Percentiles rank a stretch among this genome's conserved stretches.
Evolutionary conservation across 2,888 invertebrate species (phyloP).

Genomic region (Eristalinus sepulchralis): DNA sequence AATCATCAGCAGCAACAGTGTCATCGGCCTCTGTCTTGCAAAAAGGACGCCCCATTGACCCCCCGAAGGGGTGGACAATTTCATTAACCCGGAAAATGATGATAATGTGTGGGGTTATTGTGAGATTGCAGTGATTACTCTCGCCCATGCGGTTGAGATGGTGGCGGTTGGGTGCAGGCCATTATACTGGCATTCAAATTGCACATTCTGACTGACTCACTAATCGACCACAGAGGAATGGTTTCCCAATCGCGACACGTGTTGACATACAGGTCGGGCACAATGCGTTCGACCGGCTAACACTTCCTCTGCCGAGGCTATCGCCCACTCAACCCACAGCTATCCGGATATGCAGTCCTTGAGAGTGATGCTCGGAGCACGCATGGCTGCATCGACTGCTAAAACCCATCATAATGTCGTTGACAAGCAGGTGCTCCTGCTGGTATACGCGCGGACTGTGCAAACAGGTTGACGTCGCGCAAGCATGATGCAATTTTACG

Average conservation of each 20-base stretch:
- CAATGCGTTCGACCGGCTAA: conserved; percentile 32
- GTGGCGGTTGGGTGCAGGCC: conserved; percentile 25
- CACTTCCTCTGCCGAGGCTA: conserved; percentile 8
- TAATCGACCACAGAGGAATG: conserved; percentile 58
- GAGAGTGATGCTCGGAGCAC: conserved; percentile 2
- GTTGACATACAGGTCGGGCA: conserved; percentile 38
- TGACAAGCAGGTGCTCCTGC: neutral
- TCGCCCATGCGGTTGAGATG: neutral
- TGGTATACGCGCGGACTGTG: neutral
- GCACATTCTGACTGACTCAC: conserved; percentile 60
- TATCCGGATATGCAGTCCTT: neutral
- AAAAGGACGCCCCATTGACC: neutral
- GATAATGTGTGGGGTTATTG: conserved; percentile 61
- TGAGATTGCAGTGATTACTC: conserved; percentile 54
- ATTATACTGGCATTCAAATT: conserved; percentile 56
- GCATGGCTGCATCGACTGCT: neutral
- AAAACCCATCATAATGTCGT: conserved; percentile 26
- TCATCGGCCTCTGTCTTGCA: conserved; percentile 1
- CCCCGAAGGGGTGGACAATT: conserved; percentile 3
- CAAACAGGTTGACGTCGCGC: conserved; percentile 17
- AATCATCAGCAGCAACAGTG: conserved; percentile 10
- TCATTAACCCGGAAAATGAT: conserved; percentile 68
- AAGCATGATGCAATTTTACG: conserved; percentile 34
- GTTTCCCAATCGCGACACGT: conserved; percentile 60
- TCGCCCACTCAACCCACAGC: neutral